Evolutionary conservation across 2,113 vertebrate species (phyloP).

Genomic region (Hemiprocne comata): DNA sequence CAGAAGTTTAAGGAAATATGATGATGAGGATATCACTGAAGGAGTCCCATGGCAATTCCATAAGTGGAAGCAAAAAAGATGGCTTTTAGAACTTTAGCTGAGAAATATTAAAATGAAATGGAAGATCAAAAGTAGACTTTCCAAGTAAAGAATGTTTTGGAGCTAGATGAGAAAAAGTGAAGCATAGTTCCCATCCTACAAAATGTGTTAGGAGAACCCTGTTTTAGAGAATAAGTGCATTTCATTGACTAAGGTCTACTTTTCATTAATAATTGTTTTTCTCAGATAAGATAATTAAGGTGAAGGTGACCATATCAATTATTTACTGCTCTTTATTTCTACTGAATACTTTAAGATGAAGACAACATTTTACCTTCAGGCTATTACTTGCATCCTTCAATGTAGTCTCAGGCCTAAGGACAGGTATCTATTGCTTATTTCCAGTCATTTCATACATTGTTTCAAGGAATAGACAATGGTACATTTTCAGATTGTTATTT

Average conservation of each 20-base stretch:
- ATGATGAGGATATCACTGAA: not conserved
- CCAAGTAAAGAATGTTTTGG: not conserved
- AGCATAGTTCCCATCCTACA: not conserved
- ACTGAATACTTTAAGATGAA: slow-evolving; percentile 12
- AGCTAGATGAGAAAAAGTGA: not conserved
- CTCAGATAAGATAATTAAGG: not conserved
- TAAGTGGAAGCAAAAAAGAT: not conserved
- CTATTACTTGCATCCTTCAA: not conserved
- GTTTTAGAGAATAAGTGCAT: not conserved
- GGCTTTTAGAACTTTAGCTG: not conserved
- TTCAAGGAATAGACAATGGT: not conserved
- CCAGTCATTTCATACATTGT: not conserved
- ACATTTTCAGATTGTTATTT: not conserved
- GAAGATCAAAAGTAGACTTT: not conserved
- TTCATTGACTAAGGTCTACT: not conserved
- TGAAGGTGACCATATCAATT: not conserved
- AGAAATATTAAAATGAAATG: not conserved
- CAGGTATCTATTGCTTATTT: not conserved
- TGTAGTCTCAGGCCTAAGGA: not conserved
- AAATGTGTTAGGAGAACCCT: not conserved
- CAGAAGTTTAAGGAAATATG: not conserved
- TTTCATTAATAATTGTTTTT: not conserved
- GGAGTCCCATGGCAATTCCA: not conserved
- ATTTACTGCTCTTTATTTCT: not conserved
- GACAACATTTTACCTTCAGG: not conserved